These are phyloP conservation scores for Alosa sapidissima DNA, from an alignment of 2,797 vertebrate genomes.

Conservation along the genomic window DNA sequence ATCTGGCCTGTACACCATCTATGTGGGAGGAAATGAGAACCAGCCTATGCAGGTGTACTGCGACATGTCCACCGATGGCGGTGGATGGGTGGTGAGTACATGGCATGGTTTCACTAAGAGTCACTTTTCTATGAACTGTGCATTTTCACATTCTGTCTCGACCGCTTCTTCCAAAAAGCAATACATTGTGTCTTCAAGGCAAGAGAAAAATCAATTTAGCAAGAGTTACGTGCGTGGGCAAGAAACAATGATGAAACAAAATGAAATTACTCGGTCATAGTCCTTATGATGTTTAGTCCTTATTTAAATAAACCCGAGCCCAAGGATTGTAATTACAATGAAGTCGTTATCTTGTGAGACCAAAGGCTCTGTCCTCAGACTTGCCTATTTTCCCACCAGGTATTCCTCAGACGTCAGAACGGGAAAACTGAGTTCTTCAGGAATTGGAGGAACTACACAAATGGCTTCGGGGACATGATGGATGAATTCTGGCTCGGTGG, in stretches of 20 bases:
- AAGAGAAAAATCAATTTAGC: constrained; percentile 7
- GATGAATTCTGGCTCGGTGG: constrained; percentile 95
- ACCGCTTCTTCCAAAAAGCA: background rate
- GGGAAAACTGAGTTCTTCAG: constrained; percentile 88
- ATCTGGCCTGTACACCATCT: constrained; percentile 86
- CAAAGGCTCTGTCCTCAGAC: background rate
- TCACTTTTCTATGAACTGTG: background rate
- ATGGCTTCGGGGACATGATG: constrained; percentile 86
- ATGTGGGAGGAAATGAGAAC: constrained; percentile 79
- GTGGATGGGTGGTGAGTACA: constrained; percentile 90
- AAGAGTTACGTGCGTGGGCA: constrained; percentile 7
- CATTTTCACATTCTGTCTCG: background rate
- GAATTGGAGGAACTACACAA: constrained; percentile 90
- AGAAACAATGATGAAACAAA: constrained; percentile 16
- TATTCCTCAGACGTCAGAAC: constrained; percentile 88
- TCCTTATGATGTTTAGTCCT: background rate
- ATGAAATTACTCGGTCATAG: constrained; percentile 10
- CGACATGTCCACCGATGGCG: constrained; percentile 90
- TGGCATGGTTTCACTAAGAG: background rate
- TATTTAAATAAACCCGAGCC: background rate
- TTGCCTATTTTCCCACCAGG: constrained; percentile 66
- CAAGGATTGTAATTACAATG: constrained; percentile 7
- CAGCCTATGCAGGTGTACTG: constrained; percentile 87
- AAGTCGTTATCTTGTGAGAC: background rate
- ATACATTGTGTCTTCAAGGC: constrained; percentile 9